Percentiles rank a stretch among this genome's conserved stretches.
phyloP scores from a whole-genome alignment of 2,888 invertebrate species.

The Dilophus febrilis region DNA sequence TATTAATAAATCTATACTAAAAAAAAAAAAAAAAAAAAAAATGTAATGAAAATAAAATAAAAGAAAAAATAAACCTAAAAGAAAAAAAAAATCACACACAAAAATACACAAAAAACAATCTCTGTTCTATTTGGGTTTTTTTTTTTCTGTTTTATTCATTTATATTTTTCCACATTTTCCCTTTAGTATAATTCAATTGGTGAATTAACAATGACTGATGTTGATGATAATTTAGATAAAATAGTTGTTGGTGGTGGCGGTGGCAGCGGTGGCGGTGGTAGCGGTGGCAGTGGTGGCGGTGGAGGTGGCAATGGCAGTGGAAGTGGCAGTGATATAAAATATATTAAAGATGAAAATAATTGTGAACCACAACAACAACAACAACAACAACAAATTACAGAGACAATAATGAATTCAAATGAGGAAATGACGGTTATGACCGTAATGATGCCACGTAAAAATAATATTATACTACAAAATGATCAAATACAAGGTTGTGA shows the following conservation, averaged over 20 bases:
- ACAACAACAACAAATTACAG: too few relatives aligned
- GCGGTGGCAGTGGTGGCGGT: not conserved
- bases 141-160: constrained; percentile 4
- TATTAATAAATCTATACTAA: too few relatives aligned
- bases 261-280: constrained; percentile 1
- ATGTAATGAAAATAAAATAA: too few relatives aligned
- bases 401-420: not conserved
- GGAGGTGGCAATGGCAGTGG: constrained; percentile 1
- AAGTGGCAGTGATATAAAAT: not conserved
- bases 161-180: constrained; percentile 2
- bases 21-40: too few relatives aligned
- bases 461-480: not conserved
- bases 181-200: constrained; percentile 10
- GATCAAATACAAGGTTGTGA: not conserved
- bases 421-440: not conserved
- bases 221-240: not conserved
- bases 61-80: too few relatives aligned
- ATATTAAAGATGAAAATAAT: too few relatives aligned
- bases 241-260: not conserved
- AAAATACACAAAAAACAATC: too few relatives aligned
- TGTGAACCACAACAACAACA: too few relatives aligned
- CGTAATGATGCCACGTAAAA: not conserved
- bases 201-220: constrained; percentile 5
- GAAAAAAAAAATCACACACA: too few relatives aligned
- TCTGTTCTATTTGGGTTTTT: not conserved